These are phyloP conservation scores for Lacerta bilineata DNA, from an alignment of 2,797 vertebrate genomes.

Conservation along the genomic window DNA sequence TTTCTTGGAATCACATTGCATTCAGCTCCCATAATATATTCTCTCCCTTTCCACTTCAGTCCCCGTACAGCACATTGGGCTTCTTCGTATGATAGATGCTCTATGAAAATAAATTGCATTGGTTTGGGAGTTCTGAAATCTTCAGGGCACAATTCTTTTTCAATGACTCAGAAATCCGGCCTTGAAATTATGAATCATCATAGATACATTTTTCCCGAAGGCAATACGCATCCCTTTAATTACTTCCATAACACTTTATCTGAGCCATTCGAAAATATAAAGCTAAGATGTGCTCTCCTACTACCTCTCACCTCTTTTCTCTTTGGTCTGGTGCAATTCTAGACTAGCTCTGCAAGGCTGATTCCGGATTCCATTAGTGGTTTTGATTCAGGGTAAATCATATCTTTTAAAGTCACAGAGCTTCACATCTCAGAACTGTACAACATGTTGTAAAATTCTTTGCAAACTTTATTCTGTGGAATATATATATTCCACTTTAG, in stretches of 20 bases:
- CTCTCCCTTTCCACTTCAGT: conserved; percentile 12
- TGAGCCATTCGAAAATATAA: conserved; percentile 29
- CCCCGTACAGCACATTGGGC: conserved; percentile 15
- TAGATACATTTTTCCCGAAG: not conserved
- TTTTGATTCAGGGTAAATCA: not conserved
- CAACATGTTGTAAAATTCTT: not conserved
- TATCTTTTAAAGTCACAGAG: not conserved
- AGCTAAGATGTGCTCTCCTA: not conserved
- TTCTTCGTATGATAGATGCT: conserved; percentile 13
- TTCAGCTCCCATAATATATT: conserved; percentile 18
- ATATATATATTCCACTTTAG: not conserved
- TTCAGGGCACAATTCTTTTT: conserved; percentile 33
- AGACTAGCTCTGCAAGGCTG: not conserved
- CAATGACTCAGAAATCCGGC: conserved; percentile 35
- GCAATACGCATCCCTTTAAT: conserved; percentile 20
- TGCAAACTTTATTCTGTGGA: not conserved
- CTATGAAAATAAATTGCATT: conserved; percentile 40
- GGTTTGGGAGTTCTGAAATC: conserved; percentile 27
- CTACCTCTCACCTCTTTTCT: not conserved
- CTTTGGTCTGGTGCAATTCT: conserved; percentile 31
- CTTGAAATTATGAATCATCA: conserved; percentile 8
- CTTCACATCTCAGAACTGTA: not conserved
- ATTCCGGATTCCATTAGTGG: conserved; percentile 11
- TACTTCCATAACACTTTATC: conserved; percentile 25
- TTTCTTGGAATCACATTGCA: not conserved